Evolutionary conservation across 2,888 invertebrate genomes (phyloP).

Genomic region (Coenonympha glycerion): DNA sequence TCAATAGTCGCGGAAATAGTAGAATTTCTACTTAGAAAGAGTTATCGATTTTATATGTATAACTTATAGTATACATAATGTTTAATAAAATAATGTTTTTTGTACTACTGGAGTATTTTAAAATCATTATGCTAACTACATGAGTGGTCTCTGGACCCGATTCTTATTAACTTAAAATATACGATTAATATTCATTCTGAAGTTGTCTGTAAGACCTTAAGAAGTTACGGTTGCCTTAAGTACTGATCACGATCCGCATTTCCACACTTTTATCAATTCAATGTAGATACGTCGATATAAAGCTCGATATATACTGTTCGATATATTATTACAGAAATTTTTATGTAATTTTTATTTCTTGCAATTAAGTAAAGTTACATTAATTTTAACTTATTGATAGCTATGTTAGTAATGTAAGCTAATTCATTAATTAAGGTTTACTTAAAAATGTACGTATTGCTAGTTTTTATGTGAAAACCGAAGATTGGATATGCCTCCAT

Average conservation of each 20-base stretch:
- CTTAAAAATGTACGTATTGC: too few species aligned
- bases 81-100: not conserved
- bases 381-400: too few species aligned
- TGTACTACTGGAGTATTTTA: not conserved
- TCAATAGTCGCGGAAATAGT: too few species aligned
- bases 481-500: too few species aligned
- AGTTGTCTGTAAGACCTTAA: not conserved
- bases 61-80: too few species aligned
- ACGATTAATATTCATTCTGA: conserved; percentile 8
- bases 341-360: too few species aligned
- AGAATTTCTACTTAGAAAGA: not conserved
- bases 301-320: not conserved
- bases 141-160: not conserved
- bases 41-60: too few species aligned
- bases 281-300: conserved; percentile 7
- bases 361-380: too few species aligned
- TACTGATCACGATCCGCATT: too few species aligned
- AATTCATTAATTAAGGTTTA: too few species aligned
- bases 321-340: not conserved
- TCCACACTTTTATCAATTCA: conserved; percentile 8
- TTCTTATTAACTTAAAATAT: not conserved
- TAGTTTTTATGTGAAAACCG: too few species aligned
- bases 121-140: not conserved
- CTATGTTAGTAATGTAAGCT: too few species aligned
- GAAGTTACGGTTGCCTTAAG: not conserved